Evolutionary conservation across 2,113 vertebrate genomes (phyloP), one percentile per base, ranked within the genome.

Genomic region (Ascaphus truei): DNA sequence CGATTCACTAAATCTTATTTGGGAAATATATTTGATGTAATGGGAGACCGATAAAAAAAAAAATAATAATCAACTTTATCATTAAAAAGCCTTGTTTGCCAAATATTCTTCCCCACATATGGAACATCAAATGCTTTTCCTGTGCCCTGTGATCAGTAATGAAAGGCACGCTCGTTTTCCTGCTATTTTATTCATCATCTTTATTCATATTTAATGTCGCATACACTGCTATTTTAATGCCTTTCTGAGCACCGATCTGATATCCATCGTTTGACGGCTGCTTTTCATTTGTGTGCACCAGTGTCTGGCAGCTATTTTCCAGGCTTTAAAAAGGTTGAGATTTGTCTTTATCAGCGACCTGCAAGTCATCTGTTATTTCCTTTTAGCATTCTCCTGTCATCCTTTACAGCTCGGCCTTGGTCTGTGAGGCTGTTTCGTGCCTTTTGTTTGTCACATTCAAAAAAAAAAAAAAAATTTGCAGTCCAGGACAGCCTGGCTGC

Each of bases 301-400:
- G 31, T 69, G 56, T 61, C 57, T 69, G 67, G 56, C 56, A 69
- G 67, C 67, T 69, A 61, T 69, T 69, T 69, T 61, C 56, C 51
- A 61, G 67, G 56, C 67, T 69, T 61, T 20, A 51, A 52, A 69
- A 69, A 69, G 67, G 57, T 61, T 69, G 66, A 61, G 61, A 69
- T 69, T 57, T 52, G 67, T 69, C 67, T 69, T 69, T 69, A 61
- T 69, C 67, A 69, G 36, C 18, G 47, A 52, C 56, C 43, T 37
- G 41, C 52, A 68, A n/a, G 65, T 68, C 43, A 68, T 59, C 52
- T 59, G 48, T 60, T 69, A 61, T 69, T 69, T 69, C 61, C 45
- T 26, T 48, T 68, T 47, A 39, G 56, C 45, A 69, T 61, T 69
- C 33, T 34, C 37, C 37, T 61, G 57, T 60, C 56, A 69, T 52